Evolutionary conservation across 2,888 invertebrate genomes (phyloP), one percentile per base, ranked within the genome.

Genomic region (Tetramorium bicarinatum): DNA sequence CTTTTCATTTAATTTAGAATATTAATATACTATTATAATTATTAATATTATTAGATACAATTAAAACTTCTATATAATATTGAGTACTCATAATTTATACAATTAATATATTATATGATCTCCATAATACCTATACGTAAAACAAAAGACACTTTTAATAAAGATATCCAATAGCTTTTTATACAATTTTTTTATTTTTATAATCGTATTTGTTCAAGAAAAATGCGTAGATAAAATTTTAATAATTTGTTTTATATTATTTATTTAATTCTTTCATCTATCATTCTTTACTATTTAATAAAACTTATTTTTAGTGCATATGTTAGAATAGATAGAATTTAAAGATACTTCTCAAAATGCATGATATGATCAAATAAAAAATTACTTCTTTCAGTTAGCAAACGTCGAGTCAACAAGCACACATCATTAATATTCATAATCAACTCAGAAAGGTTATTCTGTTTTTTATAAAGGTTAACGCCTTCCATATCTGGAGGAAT

Each of bases 401-500:
- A 44, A 1, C 3, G 2, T 0, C 3, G 4, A 54, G 25, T 77
- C 29, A 34, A 34, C 4, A 34, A 4, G 29, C 29, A 34, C 29
- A 34, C 29, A 34, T 34, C 29, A 34, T 34, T 34, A 34, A 4
- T 34, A 34, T 47, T 11, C 47, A 47, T 47, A 66, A 44, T 9
- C 44, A 47, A 54, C 7, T 49, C 2, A 29, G 0, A 56, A n/a
- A n/a, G n/a, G 9, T 67, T 44, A 13, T 77, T 56, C 41, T 41
- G n/a, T 44, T 25, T 34, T 52, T 56, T 21, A 69, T 21, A 47
- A 71, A 56, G 29, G 29, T 67, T 77, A 56, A 69, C 67, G 52
- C 29, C n/a, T 59, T 79, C 56, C 47, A 79, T 77, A 77, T 69
- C 79, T 34, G 34, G 47, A 41, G 13, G 25, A 66, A 59, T 54